Evolutionary conservation across 2,797 vertebrate genomes (phyloP).

Genomic region (Halcyon chelicuti): DNA sequence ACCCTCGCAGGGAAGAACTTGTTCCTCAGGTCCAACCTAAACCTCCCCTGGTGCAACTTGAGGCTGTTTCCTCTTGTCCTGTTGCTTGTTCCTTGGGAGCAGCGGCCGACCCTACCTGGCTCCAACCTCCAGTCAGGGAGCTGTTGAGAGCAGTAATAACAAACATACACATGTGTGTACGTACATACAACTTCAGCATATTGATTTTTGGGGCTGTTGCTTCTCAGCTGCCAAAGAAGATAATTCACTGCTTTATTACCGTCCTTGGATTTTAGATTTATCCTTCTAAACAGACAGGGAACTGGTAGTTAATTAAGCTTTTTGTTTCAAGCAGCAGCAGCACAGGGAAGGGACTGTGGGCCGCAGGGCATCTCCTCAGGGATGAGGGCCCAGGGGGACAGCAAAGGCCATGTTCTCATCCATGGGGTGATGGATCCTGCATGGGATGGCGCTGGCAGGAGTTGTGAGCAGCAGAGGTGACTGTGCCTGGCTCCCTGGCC

Average conservation of each 20-base stretch:
- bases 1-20: too few species aligned
- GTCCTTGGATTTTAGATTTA: conserved; percentile 48
- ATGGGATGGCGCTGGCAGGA: fast-evolving
- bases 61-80: neutral
- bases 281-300: conserved; percentile 54
- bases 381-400: neutral
- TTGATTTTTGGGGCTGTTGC: conserved; percentile 44
- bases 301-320: conserved; percentile 65
- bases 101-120: neutral
- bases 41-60: neutral
- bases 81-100: neutral
- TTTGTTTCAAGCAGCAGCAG: conserved; percentile 32
- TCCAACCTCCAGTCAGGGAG: neutral
- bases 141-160: neutral
- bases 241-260: conserved; percentile 64
- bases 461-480: neutral
- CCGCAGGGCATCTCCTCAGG: neutral
- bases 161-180: neutral
- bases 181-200: neutral
- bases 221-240: neutral
- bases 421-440: neutral
- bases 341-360: neutral
- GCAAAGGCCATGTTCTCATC: fast-evolving
- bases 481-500: neutral
- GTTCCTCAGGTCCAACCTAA: neutral